Evolutionary conservation across 2,888 invertebrate species (phyloP), one percentile per base, ranked within the genome.

Genomic region (Nymphalis urticae): DNA sequence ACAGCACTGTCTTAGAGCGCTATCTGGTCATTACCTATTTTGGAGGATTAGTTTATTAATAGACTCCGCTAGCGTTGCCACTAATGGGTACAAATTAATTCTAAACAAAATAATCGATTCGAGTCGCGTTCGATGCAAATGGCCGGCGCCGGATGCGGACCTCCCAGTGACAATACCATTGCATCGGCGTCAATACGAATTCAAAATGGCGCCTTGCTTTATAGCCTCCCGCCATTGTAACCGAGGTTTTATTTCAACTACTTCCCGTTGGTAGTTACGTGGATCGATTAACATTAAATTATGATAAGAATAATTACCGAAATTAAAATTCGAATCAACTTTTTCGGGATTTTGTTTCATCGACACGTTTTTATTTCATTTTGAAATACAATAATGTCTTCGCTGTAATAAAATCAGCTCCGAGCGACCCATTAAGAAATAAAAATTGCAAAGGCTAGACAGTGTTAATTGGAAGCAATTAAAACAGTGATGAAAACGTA

Each of bases 101-200:
- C 73, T 81, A 77, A 81, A 82, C 80, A 81, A 73, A 78, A 81
- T 82, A 84, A 87, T 88, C 78, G 82, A 91, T 91, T 88, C 91
- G 76, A 68, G 82, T 82, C 88, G 86, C 89, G 92, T 90, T 76
- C 80, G 81, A 91, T 90, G 90, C 86, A 89, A 90, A 92, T 91
- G 89, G 77, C 84, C 86, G 92, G 92, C 92, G 92, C 92, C 92
- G 92, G 92, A 91, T 86, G 82, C 79, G 84, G 88, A 91, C 92
- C 92, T 88, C 90, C 90, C 92, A 89, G 83, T 77, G 82, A 84
- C 87, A 86, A 82, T 83, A 82, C 80, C 78, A 79, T 81, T 84
- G 85, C 85, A 84, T 84, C 82, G 84, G 81, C 83, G 86, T 86
- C 87, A 86, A 86, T 85, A 83, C 82, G 76, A 82, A 87, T 88